Conservation (phyloP, 92 coral and sea anemone species). For the Epizoanthus illoricatus region DNA sequence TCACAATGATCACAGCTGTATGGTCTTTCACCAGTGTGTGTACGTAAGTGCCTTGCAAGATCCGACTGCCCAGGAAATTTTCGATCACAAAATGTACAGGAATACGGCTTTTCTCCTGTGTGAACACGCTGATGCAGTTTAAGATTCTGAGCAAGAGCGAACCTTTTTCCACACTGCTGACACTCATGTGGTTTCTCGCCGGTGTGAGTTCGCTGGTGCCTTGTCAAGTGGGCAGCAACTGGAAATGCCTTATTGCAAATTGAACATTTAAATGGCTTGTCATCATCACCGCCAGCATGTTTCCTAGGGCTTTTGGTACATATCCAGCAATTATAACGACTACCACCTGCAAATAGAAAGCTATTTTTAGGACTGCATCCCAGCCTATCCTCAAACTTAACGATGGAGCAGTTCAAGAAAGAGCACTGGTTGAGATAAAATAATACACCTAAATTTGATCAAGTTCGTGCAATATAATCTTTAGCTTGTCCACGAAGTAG, state of each 20-base stretch:
- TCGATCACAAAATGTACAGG: slow-evolving; percentile 35
- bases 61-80: slow-evolving; percentile 35
- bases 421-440: too few species aligned
- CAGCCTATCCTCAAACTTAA: slow-evolving; percentile 17
- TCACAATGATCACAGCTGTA: slow-evolving; percentile 38
- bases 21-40: slow-evolving; percentile 40
- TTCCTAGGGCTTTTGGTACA: slow-evolving; percentile 31
- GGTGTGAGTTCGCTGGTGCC: slow-evolving; percentile 32
- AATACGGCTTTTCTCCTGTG: slow-evolving; percentile 38
- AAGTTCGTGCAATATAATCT: too few species aligned
- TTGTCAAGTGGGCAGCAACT: slow-evolving; percentile 34
- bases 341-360: slow-evolving; percentile 30
- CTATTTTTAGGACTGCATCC: slow-evolving; percentile 33
- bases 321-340: slow-evolving; percentile 40
- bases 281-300: background rate
- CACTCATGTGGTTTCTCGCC: slow-evolving; percentile 36
- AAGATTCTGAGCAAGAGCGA: slow-evolving; percentile 36
- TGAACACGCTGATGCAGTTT: slow-evolving; percentile 35
- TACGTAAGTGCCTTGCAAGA: slow-evolving; percentile 33
- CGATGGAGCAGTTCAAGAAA: background rate
- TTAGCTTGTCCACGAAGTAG: too few species aligned
- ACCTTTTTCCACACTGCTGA: slow-evolving; percentile 30
- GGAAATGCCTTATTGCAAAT: slow-evolving; percentile 31
- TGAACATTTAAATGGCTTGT: slow-evolving; percentile 34
- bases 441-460: too few species aligned